Conservation (phyloP, 2,888 invertebrate species). For the Ennomos fuscantarius region DNA sequence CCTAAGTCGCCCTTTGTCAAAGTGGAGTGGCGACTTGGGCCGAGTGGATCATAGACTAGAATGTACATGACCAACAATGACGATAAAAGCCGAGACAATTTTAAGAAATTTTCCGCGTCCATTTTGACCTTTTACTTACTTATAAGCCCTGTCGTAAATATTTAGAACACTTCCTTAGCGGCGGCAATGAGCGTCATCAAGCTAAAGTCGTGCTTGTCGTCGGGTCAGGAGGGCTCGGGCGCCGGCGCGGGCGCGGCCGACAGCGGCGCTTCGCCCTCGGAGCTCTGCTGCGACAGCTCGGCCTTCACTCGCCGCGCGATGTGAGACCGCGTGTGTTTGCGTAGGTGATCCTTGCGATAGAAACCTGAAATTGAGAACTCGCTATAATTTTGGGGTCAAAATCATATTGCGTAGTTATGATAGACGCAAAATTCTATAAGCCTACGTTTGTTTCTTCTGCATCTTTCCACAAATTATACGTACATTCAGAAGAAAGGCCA, state of each 20-base stretch:
- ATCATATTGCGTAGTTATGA: too few relatives aligned
- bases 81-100: too few relatives aligned
- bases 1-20: too few relatives aligned
- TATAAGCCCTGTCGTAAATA: neutral
- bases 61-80: too few relatives aligned
- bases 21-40: too few relatives aligned
- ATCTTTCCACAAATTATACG: too few relatives aligned
- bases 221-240: constrained; percentile 75
- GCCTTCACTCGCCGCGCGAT: constrained; percentile 94
- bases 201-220: constrained; percentile 72
- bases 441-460: too few relatives aligned
- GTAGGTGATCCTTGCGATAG: constrained; percentile 94
- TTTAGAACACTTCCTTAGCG: constrained; percentile 69
- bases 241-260: constrained; percentile 50
- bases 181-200: constrained; percentile 73
- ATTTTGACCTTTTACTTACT: too few relatives aligned
- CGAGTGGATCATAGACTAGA: too few relatives aligned
- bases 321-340: constrained; percentile 94
- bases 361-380: constrained; percentile 81
- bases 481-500: too few relatives aligned
- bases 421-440: too few relatives aligned
- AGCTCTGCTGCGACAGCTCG: constrained; percentile 90
- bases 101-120: too few relatives aligned
- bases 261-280: constrained; percentile 37
- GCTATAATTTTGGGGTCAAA: neutral